Conservation (phyloP, 2,797 vertebrate species). For the Potorous gilbertii region DNA sequence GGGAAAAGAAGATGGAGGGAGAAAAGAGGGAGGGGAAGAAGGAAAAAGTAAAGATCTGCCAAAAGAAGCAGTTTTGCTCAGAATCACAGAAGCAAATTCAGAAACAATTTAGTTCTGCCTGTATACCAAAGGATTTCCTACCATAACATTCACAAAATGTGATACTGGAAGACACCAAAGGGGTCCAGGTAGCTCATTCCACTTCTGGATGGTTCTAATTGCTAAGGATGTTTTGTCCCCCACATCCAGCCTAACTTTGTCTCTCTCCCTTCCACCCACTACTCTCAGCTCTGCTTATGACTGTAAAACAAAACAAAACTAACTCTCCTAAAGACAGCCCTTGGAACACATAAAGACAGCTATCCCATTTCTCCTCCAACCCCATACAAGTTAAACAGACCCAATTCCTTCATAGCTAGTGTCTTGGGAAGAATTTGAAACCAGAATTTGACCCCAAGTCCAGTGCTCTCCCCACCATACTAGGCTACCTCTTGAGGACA, state of each 20-base stretch:
- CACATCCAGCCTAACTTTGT: not conserved
- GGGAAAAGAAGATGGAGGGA: not conserved
- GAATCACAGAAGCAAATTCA: not conserved
- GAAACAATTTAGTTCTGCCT: not conserved
- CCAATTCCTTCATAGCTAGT: not conserved
- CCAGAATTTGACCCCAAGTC: not conserved
- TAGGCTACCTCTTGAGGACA: not conserved
- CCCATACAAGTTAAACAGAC: not conserved
- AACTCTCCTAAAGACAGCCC: not conserved
- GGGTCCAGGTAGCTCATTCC: not conserved
- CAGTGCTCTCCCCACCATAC: not conserved
- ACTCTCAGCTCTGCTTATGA: not conserved
- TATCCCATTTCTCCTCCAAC: not conserved
- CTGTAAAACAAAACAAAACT: not conserved
- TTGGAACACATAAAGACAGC: not conserved
- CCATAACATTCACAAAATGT: not conserved
- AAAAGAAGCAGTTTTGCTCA: not conserved
- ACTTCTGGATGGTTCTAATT: not conserved
- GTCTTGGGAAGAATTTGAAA: not conserved
- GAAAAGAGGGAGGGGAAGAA: not conserved
- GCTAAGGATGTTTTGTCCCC: not conserved
- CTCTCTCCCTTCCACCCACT: not conserved
- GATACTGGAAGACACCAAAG: not conserved
- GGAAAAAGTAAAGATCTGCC: not conserved
- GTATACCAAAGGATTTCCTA: not conserved